Percentiles rank a stretch among this genome's conserved stretches.
These are phyloP conservation scores for Nannobrachium achirus DNA, from an alignment of 2,113 vertebrate genomes.

Conservation along the genomic window DNA sequence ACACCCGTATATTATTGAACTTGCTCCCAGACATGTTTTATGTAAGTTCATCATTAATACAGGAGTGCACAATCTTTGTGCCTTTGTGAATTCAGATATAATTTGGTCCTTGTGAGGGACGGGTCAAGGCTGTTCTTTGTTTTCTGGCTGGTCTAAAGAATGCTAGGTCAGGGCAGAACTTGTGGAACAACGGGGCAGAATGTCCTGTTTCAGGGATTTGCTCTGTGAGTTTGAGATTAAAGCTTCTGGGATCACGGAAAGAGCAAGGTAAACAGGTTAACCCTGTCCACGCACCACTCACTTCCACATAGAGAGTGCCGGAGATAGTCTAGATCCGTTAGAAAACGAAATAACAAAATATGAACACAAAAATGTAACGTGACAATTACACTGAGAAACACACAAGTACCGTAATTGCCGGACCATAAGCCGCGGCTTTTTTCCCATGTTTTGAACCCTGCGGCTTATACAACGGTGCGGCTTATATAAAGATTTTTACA, in stretches of 20 bases:
- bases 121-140: background rate
- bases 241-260: background rate
- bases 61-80: background rate
- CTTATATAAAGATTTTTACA: too few species aligned
- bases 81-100: background rate
- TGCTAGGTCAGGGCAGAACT: background rate
- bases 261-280: background rate
- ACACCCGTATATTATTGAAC: background rate
- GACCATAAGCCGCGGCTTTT: too few species aligned
- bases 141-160: background rate
- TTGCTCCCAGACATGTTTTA: background rate
- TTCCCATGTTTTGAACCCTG: too few species aligned
- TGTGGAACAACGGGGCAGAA: background rate
- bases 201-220: conserved; percentile 14
- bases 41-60: background rate
- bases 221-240: background rate
- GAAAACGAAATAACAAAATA: too few species aligned
- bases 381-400: too few species aligned
- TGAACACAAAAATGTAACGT: too few species aligned
- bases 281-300: background rate
- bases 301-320: background rate
- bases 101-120: background rate
- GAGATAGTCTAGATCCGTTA: too few species aligned
- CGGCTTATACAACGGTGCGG: too few species aligned
- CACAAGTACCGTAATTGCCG: too few species aligned